Evolutionary conservation across 53 echinoderm and acorn worm species (phyloP), one percentile per base, ranked within the genome.

Genomic region (Mesocentrotus franciscanus): DNA sequence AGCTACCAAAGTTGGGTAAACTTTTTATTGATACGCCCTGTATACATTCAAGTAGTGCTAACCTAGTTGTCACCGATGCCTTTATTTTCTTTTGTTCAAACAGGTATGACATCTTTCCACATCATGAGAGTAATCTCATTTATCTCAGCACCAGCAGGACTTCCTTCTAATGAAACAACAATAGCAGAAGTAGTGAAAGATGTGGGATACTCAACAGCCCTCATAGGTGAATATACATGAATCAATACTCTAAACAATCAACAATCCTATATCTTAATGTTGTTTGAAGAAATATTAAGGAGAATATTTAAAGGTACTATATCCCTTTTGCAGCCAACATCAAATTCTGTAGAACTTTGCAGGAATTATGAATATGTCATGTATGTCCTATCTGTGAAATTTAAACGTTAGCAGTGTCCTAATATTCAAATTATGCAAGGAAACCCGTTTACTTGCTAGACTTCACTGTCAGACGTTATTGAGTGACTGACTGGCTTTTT

Each of bases 101-200:
- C 91, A 97, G 97, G 97, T 81, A 92, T 97, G 96, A 95, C 90
- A 10, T 96, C 97, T 9, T 85, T 93, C 58, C 96, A 96, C 96
- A 94, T 97, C 95, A 97, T 97, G 95, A 85, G 98, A 89, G 96
- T 98, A 24, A 94, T 96, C 35, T 92, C 97, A 10, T 98, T 97
- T 66, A 91, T 98, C 33, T 96, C 97, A 2, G 96, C 98, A 0
- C 97, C 74, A 56, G 96, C 96, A 10, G 98, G 98, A 30, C 92
- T 98, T 17, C 98, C 98, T 5, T 91, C 96, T 85, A 98, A 96
- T 57, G 98, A 98, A 90, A 98, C 96, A 20, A 98, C 98, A 1
- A 93, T 97, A 71, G 98, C 98, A n/a, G 98, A 98, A 72, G 30
- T 96, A 24, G 85, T 96, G 17, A 95, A 96, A 71, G 96, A 95